A percentile compares a stretch with the other conserved stretches of the same genome.
Evolutionary conservation across 2,888 invertebrate genomes (phyloP).

Genomic region (Coelopa pilipes): DNA sequence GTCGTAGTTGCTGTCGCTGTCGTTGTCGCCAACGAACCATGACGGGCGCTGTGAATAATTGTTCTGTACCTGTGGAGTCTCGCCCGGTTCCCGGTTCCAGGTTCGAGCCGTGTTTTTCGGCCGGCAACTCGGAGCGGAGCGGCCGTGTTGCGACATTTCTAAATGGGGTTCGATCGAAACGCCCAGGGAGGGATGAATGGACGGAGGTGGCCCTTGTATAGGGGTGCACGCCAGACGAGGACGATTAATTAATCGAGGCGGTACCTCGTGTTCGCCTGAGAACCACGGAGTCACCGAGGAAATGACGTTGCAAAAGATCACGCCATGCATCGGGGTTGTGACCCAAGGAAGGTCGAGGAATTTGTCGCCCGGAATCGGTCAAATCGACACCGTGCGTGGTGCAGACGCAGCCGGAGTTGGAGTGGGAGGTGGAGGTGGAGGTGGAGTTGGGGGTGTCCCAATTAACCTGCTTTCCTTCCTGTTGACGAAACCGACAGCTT

Average conservation of each 20-base stretch:
- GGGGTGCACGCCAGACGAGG: background rate
- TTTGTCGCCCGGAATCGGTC: background rate
- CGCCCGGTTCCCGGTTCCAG: background rate
- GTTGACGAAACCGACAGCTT: background rate
- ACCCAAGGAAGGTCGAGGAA: background rate
- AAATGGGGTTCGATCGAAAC: background rate
- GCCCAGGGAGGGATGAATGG: too few relatives aligned
- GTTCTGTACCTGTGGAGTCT: conserved; percentile 30
- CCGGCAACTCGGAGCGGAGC: background rate
- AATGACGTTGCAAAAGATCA: conserved; percentile 35
- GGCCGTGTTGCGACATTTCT: background rate
- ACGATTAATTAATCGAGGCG: conserved; percentile 10
- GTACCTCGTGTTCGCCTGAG: background rate
- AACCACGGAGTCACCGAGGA: background rate
- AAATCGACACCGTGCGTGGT: background rate
- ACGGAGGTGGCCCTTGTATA: background rate
- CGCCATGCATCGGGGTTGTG: background rate
- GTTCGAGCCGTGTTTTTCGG: background rate
- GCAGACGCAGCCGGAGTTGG: too few relatives aligned
- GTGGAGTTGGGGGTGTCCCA: too few relatives aligned
- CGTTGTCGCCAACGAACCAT: conserved; percentile 41
- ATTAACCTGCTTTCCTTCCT: background rate
- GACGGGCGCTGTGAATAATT: conserved; percentile 41
- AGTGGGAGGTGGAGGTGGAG: too few relatives aligned
- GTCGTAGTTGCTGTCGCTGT: background rate